Conservation (phyloP, 2,888 invertebrate genomes). For the Troides aeacus region DNA sequence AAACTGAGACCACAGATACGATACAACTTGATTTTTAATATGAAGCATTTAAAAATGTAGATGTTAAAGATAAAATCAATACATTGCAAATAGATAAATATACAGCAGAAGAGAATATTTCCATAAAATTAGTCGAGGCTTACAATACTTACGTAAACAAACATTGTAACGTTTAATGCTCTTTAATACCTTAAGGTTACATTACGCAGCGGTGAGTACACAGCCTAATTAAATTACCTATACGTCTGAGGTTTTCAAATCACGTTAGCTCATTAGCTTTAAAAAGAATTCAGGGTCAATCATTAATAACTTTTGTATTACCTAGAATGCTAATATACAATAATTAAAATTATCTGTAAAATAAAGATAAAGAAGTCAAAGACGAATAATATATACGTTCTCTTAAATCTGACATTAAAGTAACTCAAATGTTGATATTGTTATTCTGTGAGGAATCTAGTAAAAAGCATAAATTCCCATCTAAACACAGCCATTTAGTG, state of each 20-base stretch:
- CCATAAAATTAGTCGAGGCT: slow-evolving; percentile 2
- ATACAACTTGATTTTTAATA: neutral
- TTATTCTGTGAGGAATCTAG: neutral
- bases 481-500: neutral
- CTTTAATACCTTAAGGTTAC: slow-evolving; percentile 29
- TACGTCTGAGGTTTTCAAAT: slow-evolving; percentile 25
- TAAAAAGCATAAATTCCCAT: neutral
- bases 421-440: no score
- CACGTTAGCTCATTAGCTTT: slow-evolving; percentile 26
- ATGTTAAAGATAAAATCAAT: neutral
- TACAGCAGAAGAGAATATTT: neutral
- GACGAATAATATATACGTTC: no score
- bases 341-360: no score
- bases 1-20: neutral
- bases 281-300: slow-evolving; percentile 26
- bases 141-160: slow-evolving; percentile 25
- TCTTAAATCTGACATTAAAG: no score
- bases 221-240: slow-evolving; percentile 27
- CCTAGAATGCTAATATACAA: slow-evolving; percentile 7
- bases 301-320: slow-evolving; percentile 15
- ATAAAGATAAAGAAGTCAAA: no score
- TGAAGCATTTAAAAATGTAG: neutral
- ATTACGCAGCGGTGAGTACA: slow-evolving; percentile 23
- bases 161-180: slow-evolving; percentile 25
- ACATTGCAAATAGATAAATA: neutral